Conservation (phyloP, 2,797 vertebrate species). For the Myripristis murdjan region DNA sequence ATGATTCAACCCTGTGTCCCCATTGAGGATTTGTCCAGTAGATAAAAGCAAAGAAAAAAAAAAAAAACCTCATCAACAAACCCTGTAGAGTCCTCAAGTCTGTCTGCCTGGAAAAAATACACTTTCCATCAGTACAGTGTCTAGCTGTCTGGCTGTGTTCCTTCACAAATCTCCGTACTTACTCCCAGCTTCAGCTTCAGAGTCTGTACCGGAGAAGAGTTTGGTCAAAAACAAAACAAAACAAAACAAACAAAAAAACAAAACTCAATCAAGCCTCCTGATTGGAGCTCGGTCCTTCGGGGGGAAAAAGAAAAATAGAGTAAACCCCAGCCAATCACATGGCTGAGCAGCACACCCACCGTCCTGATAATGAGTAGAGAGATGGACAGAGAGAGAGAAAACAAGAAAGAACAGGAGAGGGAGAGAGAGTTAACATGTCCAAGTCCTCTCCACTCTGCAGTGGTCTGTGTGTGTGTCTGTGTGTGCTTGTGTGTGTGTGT, state of each 20-base stretch:
- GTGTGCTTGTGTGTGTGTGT: too few relatives aligned
- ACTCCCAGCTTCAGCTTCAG: slow-evolving; percentile 17
- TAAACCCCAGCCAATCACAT: slow-evolving; percentile 48
- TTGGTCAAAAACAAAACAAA: slow-evolving; percentile 70
- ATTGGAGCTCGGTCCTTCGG: slow-evolving; percentile 57
- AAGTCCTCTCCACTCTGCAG: slow-evolving; percentile 50
- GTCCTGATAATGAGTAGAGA: slow-evolving; percentile 27
- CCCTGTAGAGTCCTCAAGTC: slow-evolving; percentile 65
- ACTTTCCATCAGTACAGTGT: slow-evolving; percentile 51
- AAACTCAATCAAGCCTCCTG: slow-evolving; percentile 48
- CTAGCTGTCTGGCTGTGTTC: slow-evolving; percentile 35
- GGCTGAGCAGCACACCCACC: slow-evolving; percentile 63
- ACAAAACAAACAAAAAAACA: slow-evolving; percentile 44
- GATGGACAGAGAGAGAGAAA: slow-evolving; percentile 46
- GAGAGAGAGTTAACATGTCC: slow-evolving; percentile 8
- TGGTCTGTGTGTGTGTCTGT: too few relatives aligned
- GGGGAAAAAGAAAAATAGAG: slow-evolving; percentile 32
- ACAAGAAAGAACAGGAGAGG: slow-evolving; percentile 48
- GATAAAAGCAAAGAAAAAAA: background rate
- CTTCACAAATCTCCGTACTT: slow-evolving; percentile 32
- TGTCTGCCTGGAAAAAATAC: slow-evolving; percentile 43
- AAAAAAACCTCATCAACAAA: slow-evolving; percentile 51
- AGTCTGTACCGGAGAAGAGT: slow-evolving; percentile 51
- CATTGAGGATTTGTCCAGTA: slow-evolving; percentile 36
- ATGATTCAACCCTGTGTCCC: slow-evolving; percentile 70